These are phyloP conservation scores for Zapornia atra DNA, from an alignment of 2,113 vertebrate genomes.

Conservation along the genomic window DNA sequence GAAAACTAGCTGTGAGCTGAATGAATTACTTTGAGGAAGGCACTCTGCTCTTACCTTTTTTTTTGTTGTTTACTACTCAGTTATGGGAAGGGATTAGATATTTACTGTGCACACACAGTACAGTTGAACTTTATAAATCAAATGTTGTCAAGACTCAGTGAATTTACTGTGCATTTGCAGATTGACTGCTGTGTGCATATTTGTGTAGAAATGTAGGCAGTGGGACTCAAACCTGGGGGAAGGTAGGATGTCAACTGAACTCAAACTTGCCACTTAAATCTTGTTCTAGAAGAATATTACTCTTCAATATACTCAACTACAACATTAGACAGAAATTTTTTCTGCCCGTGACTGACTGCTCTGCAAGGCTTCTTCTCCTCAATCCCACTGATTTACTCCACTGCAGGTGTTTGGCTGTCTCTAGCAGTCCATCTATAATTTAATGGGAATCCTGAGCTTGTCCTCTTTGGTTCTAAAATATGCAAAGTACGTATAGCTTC, in stretches of 20 bases:
- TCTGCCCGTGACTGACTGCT: neutral
- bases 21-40: neutral
- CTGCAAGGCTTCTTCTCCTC: neutral
- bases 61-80: conserved; percentile 9
- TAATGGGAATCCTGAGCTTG: neutral
- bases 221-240: neutral
- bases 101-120: neutral
- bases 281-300: neutral
- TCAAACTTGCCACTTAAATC: neutral
- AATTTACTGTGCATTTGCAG: conserved; percentile 5
- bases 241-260: neutral
- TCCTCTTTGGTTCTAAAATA: neutral
- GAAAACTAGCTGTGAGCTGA: neutral
- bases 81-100: conserved; percentile 4
- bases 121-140: conserved; percentile 26
- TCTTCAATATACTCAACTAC: neutral
- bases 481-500: neutral
- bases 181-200: neutral
- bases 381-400: neutral
- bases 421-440: neutral
- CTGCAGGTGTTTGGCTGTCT: neutral
- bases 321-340: neutral
- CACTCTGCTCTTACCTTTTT: neutral
- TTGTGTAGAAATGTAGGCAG: neutral
- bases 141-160: neutral